Evolutionary conservation across 2,113 vertebrate species (phyloP), one percentile per base, ranked within the genome.

Genomic region (Cryptotis parvus): DNA sequence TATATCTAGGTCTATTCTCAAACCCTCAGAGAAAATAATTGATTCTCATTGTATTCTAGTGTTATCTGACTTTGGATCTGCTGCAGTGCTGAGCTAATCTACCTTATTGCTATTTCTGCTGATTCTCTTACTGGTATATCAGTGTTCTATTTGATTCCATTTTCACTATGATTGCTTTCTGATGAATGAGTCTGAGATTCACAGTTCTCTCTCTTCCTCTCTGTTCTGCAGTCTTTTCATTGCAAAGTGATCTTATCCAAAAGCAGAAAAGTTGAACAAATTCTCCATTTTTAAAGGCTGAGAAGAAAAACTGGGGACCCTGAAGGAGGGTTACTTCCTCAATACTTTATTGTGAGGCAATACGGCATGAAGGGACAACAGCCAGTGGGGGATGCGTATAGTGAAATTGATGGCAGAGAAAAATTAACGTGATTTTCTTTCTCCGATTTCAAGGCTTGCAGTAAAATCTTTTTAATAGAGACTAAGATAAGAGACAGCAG

Each of bases 401-500:
- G 8, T 3, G n/a, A 4, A 27, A 41, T 22, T n/a, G 4, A 4
- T 5, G 1, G n/a, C 15, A 26, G 69, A n/a, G 61, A 70, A 75
- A 75, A 83, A 52, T 63, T 75, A 27, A 24, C 18, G 2, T 68
- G 41, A 72, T 70, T 85, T 70, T 63, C 74, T 35, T 33, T 35
- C n/a, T n/a, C n/a, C n/a, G 31, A 72, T 69, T 70, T 66, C 65
- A 82, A 84, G 37, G 8, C 45, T 76, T 65, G 75, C 66, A 45
- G 39, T 88, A 35, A 90, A 69, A 37, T 92, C 1, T 89, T 94
- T 94, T 76, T 80, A 55, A 9, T 52, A 35, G 35, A 66, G n/a
- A n/a, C n/a, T 72, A 79, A 91, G 84, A 93, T 84, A 33, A 77
- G 37, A 78, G 82, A 90, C 79, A 72, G 86, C n/a, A 76, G 76